These are phyloP conservation scores for Tinea pellionella DNA, from an alignment of 2,888 invertebrate genomes.

Conservation along the genomic window DNA sequence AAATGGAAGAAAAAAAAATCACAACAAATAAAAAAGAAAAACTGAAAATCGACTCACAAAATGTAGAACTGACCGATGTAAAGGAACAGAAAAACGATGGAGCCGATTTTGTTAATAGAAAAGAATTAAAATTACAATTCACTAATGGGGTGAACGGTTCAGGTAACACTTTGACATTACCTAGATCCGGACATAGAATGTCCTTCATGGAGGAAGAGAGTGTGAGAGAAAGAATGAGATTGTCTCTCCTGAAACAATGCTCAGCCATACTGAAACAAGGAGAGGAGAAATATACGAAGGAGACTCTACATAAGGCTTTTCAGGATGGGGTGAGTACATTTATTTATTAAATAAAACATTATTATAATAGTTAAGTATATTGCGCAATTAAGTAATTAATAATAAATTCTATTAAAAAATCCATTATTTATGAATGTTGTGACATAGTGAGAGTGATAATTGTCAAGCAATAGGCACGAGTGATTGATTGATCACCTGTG, in stretches of 20 bases:
- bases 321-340: slow-evolving; percentile 73
- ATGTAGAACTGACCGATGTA: background rate
- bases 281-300: slow-evolving; percentile 71
- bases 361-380: background rate
- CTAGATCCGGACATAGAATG: slow-evolving; percentile 48
- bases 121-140: background rate
- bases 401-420: background rate
- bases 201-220: slow-evolving; percentile 80
- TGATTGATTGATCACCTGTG: background rate
- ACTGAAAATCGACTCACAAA: background rate
- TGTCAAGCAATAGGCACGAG: background rate
- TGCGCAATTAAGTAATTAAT: background rate
- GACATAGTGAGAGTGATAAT: background rate
- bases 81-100: background rate
- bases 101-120: background rate
- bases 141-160: background rate
- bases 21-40: background rate
- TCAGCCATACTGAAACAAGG: slow-evolving; percentile 74
- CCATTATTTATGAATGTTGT: background rate
- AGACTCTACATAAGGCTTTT: slow-evolving; percentile 73
- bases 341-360: background rate
- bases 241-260: slow-evolving; percentile 73
- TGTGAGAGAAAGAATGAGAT: slow-evolving; percentile 70
- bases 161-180: slow-evolving; percentile 28
- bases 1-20: background rate